Conservation (phyloP, 2,888 invertebrate species). For the Aromia moschata region DNA sequence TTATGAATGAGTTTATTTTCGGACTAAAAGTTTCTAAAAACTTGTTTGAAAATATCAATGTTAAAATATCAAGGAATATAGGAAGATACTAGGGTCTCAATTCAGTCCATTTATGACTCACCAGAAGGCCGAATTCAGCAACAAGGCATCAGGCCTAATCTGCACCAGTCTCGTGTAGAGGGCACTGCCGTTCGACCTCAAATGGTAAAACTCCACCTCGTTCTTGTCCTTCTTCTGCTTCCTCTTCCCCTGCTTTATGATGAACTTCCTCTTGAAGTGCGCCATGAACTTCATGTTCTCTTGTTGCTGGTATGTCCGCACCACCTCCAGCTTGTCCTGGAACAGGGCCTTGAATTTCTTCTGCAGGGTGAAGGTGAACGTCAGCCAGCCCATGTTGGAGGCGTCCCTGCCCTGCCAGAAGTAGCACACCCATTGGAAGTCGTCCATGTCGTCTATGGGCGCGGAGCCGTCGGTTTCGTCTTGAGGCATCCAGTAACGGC, state of each 20-base stretch:
- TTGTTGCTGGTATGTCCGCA: slow-evolving; percentile 97
- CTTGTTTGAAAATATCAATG: too few species aligned
- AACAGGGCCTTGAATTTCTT: slow-evolving; percentile 91
- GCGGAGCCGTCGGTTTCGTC: slow-evolving; percentile 67
- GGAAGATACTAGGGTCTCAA: not conserved
- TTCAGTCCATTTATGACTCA: slow-evolving; percentile 61
- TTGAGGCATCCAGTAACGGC: slow-evolving; percentile 87
- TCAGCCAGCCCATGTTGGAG: slow-evolving; percentile 99
- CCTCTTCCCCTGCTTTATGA: slow-evolving; percentile 89
- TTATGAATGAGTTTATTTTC: too few species aligned
- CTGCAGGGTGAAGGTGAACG: slow-evolving; percentile 95
- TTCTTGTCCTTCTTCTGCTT: slow-evolving; percentile 62
- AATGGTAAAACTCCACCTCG: slow-evolving; percentile 90
- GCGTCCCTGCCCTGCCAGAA: slow-evolving; percentile 99
- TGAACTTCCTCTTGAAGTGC: slow-evolving; percentile 94
- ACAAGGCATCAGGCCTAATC: slow-evolving; percentile 83
- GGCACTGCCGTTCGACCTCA: slow-evolving; percentile 95
- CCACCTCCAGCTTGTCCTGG: slow-evolving; percentile 91
- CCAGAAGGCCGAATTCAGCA: slow-evolving; percentile 96
- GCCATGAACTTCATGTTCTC: slow-evolving; percentile 98
- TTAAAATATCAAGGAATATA: too few species aligned
- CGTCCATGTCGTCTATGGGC: slow-evolving; percentile 54
- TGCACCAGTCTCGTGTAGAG: slow-evolving; percentile 93
- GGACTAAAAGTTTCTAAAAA: too few species aligned
- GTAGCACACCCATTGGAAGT: slow-evolving; percentile 95